Evolutionary conservation across 2,797 vertebrate species (phyloP).

Genomic region (Acipenser ruthenus): DNA sequence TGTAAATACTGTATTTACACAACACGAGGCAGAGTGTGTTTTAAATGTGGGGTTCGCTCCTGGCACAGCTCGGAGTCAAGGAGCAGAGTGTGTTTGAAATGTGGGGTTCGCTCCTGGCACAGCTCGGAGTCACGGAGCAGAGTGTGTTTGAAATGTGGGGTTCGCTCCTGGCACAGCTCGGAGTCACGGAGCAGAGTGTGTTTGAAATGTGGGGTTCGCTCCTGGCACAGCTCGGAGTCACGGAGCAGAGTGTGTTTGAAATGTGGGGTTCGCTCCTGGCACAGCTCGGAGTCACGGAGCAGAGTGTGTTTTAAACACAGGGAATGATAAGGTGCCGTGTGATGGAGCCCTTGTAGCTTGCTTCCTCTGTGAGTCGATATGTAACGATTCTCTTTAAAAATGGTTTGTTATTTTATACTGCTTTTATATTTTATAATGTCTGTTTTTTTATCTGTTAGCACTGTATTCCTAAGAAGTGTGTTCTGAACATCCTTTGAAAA

Average conservation of each 20-base stretch:
- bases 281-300: conserved; percentile 51
- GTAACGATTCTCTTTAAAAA: background rate
- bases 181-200: conserved; percentile 42
- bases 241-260: conserved; percentile 45
- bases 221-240: conserved; percentile 55
- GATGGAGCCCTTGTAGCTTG: background rate
- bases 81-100: conserved; percentile 24
- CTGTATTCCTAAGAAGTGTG: too few relatives aligned
- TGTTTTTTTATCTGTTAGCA: too few relatives aligned
- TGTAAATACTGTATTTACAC: too few relatives aligned
- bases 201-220: conserved; percentile 61
- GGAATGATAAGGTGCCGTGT: background rate
- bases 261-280: conserved; percentile 60
- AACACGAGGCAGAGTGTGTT: conserved; percentile 44
- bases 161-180: conserved; percentile 56
- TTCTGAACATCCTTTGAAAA: too few relatives aligned
- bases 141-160: conserved; percentile 49
- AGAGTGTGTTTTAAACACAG: conserved; percentile 4
- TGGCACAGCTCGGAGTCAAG: conserved; percentile 56
- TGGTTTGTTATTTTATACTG: background rate
- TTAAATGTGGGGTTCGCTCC: conserved; percentile 60
- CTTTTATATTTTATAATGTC: too few relatives aligned
- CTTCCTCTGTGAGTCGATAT: background rate
- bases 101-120: conserved; percentile 59
- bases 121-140: conserved; percentile 50